Evolutionary conservation across 2,888 invertebrate species (phyloP).

Genomic region (Zelleria hepariella): DNA sequence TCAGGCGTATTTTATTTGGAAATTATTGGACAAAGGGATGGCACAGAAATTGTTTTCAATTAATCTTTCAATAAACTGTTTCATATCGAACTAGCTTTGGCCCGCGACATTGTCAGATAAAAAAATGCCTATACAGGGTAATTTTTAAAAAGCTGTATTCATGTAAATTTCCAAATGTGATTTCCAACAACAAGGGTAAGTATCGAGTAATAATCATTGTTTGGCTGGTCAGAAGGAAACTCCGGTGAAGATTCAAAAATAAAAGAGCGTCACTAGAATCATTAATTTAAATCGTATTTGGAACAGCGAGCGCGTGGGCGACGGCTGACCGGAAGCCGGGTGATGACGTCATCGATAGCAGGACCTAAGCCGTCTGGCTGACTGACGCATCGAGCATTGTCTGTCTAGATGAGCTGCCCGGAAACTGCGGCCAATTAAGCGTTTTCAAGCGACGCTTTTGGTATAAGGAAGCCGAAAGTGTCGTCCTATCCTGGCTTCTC

Average conservation of each 20-base stretch:
- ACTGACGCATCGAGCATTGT: neutral
- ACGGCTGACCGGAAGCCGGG: neutral
- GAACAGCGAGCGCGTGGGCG: neutral
- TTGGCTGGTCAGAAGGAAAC: neutral
- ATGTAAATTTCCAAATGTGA: too few species aligned
- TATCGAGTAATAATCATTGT: neutral
- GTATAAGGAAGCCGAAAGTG: neutral
- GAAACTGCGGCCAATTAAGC: neutral
- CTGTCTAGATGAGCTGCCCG: neutral
- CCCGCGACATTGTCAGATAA: too few species aligned
- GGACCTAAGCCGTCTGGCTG: neutral
- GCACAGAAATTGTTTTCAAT: too few species aligned
- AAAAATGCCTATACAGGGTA: too few species aligned
- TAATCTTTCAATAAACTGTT: too few species aligned
- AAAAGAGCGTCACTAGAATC: neutral
- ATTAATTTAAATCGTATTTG: neutral
- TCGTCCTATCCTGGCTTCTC: neutral
- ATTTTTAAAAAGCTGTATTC: too few species aligned
- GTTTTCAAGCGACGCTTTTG: neutral
- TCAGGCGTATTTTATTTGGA: too few species aligned
- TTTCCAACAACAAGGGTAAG: too few species aligned
- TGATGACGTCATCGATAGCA: neutral
- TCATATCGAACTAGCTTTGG: too few species aligned
- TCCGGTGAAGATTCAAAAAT: neutral
- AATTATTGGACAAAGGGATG: too few species aligned